Base-by-base conservation (phyloP, 2,888 invertebrate genomes). In the Campoplex capitator region DNA sequence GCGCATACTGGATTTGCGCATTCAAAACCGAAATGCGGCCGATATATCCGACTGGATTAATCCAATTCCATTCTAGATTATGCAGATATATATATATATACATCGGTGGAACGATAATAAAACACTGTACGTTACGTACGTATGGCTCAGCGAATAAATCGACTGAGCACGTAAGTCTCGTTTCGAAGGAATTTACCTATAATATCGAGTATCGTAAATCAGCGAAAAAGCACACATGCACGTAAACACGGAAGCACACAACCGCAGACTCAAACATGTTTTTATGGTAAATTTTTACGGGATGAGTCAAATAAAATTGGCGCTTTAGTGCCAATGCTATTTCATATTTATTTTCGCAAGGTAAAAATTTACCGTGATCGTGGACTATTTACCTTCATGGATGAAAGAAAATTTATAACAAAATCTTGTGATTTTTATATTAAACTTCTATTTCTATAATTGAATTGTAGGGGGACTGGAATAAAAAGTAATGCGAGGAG, bases 21-120 rank as follows among this genome's bases (percentile, higher is more conserved):
- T 78, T 77, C 81, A 77, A 77, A 77, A 74, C 74, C 73, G 73
- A 77, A 81, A 86, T 77, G 51, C 83, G 80, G n/a, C 76, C 38
- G 56, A 84, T 81, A 86, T 65, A 71, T 83, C 71, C 65, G 65
- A 80, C 28, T 73, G 82, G 83, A 86, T 76, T 86, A 86, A 81
- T 86, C 77, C 81, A 81, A 84, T 86, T 81, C 81, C 80, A 83
- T 83, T 77, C 73, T 51, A 67, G 56, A 35, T 65, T 77, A 78
- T 73, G 32, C 58, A 28, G 28, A 54, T 68, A 48, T 65, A 38
- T 65, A 13, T 73, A 56, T 51, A 42, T 9, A 42, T 42, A 42
- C 9, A 62, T 16, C 42, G 32, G 67, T 2, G 48, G 73, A 85
- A 42, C 80, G 79, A 83, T 80, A 77, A 80, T 86, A 83, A 86